Evolutionary conservation across 2,113 vertebrate genomes (phyloP).

Genomic region (cattle (Bos taurus)): ARS-UCD2.0 NC_037338.1:41684001-41684500

Average conservation of each 20-base stretch:
- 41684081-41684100: conserved; percentile 69
- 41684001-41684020: conserved; percentile 85
- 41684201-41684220: conserved; percentile 84
- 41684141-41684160: conserved; percentile 74
- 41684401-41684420: conserved; percentile 84
- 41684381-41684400: conserved; percentile 82
- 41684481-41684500: conserved; percentile 54
- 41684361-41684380: conserved; percentile 85
- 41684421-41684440: conserved; percentile 81
- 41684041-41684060: conserved; percentile 72
- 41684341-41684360: conserved; percentile 85
- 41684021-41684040: conserved; percentile 81
- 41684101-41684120: conserved; percentile 83
- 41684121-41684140: conserved; percentile 76
- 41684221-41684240: conserved; percentile 88
- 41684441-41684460: conserved; percentile 77
- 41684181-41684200: conserved; percentile 84
- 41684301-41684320: conserved; percentile 85
- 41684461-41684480: conserved; percentile 45
- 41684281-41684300: conserved; percentile 86
- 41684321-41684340: conserved; percentile 86
- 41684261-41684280: conserved; percentile 85
- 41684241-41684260: conserved; percentile 86
- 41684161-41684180: conserved; percentile 81
- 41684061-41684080: conserved; percentile 71